A percentile compares a stretch with the other conserved stretches of the same genome.
Conservation (phyloP, 2,113 vertebrate species). For the Panthera uncia region DNA sequence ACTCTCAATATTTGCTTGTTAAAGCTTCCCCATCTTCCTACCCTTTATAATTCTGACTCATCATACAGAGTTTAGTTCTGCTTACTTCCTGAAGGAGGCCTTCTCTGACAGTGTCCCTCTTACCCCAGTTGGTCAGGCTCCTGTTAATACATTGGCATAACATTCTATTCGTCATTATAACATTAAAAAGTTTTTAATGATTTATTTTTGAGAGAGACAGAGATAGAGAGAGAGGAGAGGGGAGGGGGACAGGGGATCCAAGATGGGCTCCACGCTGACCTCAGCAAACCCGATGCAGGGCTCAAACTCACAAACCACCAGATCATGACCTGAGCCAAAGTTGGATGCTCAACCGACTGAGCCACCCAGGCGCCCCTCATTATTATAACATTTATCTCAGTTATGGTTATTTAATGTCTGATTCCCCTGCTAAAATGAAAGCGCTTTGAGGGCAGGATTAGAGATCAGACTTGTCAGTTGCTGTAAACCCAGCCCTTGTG, state of each 20-base stretch:
- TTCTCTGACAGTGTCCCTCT: not conserved
- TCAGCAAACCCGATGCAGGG: no score
- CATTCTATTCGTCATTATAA: not conserved
- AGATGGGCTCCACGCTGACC: no score
- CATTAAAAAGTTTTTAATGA: no score
- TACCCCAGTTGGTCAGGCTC: not conserved
- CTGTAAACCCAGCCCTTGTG: not conserved
- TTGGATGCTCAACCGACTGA: no score
- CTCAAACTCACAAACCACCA: no score
- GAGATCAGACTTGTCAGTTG: not conserved
- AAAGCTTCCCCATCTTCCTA: not conserved
- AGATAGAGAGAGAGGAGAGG: no score
- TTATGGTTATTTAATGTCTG: not conserved
- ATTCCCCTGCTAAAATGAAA: not conserved
- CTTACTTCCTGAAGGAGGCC: not conserved
- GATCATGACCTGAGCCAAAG: no score
- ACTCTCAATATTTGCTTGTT: not conserved
- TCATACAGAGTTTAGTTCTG: not conserved
- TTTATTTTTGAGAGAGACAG: no score
- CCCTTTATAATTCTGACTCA: not conserved
- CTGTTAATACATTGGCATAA: not conserved
- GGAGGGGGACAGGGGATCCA: no score
- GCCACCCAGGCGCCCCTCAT: no score
- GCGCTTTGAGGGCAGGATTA: not conserved
- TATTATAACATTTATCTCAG: not conserved